Percentiles rank a stretch among this genome's conserved stretches.
phyloP scores from a whole-genome alignment of 2,888 invertebrate genomes.

The Lasiommata megera region DNA sequence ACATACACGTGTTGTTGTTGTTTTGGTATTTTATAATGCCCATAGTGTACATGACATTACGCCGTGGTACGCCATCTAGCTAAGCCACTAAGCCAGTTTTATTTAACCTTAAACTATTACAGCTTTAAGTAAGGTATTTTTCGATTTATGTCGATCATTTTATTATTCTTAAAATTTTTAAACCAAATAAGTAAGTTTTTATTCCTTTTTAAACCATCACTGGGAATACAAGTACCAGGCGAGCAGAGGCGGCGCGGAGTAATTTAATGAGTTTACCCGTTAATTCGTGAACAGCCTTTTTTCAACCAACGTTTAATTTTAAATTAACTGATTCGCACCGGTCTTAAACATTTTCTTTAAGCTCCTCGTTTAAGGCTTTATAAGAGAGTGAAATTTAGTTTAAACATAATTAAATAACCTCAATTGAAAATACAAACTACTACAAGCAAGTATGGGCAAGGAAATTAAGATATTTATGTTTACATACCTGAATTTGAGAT shows the following conservation, averaged over 20 bases:
- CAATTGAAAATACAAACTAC: background rate
- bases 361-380: background rate
- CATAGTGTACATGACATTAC: too few species aligned
- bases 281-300: constrained; percentile 58
- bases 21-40: too few species aligned
- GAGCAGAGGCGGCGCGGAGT: constrained; percentile 43
- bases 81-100: too few species aligned
- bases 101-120: too few species aligned
- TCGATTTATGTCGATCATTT: background rate
- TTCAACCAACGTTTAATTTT: constrained; percentile 49
- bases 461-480: background rate
- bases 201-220: background rate
- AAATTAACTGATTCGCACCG: constrained; percentile 2
- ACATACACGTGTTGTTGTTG: too few species aligned
- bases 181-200: background rate
- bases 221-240: constrained; percentile 29
- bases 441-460: background rate
- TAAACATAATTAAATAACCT: background rate
- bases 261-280: constrained; percentile 62
- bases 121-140: too few species aligned
- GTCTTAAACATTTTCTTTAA: background rate
- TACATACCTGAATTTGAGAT: too few species aligned
- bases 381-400: background rate
- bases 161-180: background rate
- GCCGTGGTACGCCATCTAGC: too few species aligned